Conservation (phyloP, 2,797 vertebrate species). For the Notolabrus celidotus region DNA sequence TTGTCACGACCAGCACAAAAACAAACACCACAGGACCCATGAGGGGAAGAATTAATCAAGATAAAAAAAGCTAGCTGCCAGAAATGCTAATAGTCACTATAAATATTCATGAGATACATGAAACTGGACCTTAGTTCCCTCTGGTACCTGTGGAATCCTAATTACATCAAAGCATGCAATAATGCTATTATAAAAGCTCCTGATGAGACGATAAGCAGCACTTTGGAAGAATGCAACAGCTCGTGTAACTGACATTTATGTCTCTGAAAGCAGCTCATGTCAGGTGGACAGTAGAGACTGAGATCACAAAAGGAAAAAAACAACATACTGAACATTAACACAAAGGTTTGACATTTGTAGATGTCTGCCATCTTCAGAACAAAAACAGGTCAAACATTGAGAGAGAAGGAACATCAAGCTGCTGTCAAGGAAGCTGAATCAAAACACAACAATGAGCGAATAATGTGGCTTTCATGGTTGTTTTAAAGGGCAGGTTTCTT, state of each 20-base stretch:
- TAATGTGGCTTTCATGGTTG: conserved; percentile 10
- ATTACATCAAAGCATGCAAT: conserved; percentile 61
- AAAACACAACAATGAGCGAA: conserved; percentile 19
- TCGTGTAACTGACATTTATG: conserved; percentile 21
- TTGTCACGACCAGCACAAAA: conserved; percentile 22
- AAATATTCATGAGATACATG: conserved; percentile 65
- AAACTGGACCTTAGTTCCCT: conserved; percentile 52
- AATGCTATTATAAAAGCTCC: conserved; percentile 47
- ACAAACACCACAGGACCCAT: conserved; percentile 20
- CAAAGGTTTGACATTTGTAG: conserved; percentile 36
- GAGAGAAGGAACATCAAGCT: background rate
- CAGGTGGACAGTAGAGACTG: conserved; percentile 9
- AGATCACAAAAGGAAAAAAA: conserved; percentile 27
- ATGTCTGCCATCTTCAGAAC: conserved; percentile 25
- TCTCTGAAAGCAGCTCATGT: conserved; percentile 1
- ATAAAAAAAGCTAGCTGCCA: conserved; percentile 34
- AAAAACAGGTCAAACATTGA: conserved; percentile 28
- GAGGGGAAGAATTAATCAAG: conserved; percentile 47
- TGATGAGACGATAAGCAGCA: conserved; percentile 38
- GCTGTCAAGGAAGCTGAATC: conserved; percentile 1
- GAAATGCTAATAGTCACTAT: conserved; percentile 54
- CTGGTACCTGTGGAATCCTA: conserved; percentile 49
- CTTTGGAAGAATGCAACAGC: conserved; percentile 36
- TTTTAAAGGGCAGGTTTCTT: conserved; percentile 21
- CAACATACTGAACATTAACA: conserved; percentile 21